Conservation (phyloP, 2,888 invertebrate species). For the Trichogramma evanescens region DNA sequence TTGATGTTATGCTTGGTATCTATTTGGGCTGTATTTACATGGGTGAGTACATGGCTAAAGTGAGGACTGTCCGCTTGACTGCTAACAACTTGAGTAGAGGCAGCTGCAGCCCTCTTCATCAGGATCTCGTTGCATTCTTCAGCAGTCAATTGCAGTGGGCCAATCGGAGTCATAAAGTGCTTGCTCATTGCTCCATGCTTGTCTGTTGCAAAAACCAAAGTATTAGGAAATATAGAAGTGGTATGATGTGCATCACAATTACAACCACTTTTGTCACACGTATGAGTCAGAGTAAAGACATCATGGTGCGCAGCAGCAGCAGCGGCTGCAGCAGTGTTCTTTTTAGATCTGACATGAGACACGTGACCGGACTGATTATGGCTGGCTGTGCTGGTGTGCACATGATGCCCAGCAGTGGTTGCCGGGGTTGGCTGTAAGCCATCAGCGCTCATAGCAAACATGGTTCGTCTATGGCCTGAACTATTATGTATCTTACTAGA, state of each 20-base stretch:
- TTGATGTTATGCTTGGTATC: slow-evolving; percentile 50
- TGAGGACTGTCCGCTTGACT: slow-evolving; percentile 41
- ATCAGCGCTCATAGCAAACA: slow-evolving; percentile 44
- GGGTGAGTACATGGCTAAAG: slow-evolving; percentile 43
- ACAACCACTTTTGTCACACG: slow-evolving; percentile 44
- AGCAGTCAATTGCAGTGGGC: slow-evolving; percentile 66
- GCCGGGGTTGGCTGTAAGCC: slow-evolving; percentile 41
- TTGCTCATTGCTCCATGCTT: slow-evolving; percentile 48
- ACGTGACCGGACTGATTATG: slow-evolving; percentile 51
- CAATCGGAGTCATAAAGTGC: slow-evolving; percentile 66
- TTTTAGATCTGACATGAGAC: slow-evolving; percentile 44
- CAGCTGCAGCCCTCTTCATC: slow-evolving; percentile 67
- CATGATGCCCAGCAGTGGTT: slow-evolving; percentile 34
- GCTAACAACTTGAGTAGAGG: slow-evolving; percentile 41
- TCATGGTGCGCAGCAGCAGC: slow-evolving; percentile 32
- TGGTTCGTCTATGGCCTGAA: slow-evolving; percentile 38
- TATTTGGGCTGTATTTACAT: slow-evolving; percentile 49
- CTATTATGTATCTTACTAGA: slow-evolving; percentile 41
- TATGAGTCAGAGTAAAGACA: slow-evolving; percentile 37
- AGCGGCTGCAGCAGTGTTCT: slow-evolving; percentile 22
- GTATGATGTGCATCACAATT: slow-evolving; percentile 45
- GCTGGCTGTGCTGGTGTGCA: slow-evolving; percentile 34
- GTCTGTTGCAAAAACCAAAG: slow-evolving; percentile 45
- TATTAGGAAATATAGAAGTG: slow-evolving; percentile 43
- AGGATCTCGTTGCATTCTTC: slow-evolving; percentile 74